A percentile compares a stretch with the other conserved stretches of the same genome.
phyloP scores from a whole-genome alignment of 2,797 vertebrate species.

The Tamandua tetradactyla region DNA sequence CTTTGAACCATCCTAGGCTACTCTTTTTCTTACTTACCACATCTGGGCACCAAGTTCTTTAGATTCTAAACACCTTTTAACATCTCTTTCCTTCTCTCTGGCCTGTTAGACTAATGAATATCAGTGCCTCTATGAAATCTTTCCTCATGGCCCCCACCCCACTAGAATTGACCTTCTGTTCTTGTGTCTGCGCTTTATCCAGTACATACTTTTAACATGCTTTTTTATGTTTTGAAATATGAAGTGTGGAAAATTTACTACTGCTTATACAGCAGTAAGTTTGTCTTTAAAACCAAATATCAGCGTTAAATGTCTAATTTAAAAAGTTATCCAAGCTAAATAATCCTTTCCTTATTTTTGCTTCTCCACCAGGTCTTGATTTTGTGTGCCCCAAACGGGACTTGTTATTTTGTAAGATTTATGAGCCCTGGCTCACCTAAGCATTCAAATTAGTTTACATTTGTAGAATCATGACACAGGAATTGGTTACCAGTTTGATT shows the following conservation, averaged over 20 bases:
- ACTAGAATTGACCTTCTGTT: background rate
- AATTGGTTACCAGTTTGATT: background rate
- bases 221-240: background rate
- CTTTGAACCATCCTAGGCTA: background rate
- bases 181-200: background rate
- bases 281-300: background rate
- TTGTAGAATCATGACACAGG: background rate
- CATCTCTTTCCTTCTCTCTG: background rate
- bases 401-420: background rate
- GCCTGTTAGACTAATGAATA: background rate
- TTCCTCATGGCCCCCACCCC: background rate
- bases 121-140: background rate
- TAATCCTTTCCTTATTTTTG: background rate
- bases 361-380: background rate
- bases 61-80: background rate
- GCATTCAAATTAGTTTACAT: background rate
- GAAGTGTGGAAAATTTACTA: background rate
- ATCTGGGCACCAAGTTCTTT: background rate
- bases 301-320: background rate
- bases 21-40: background rate
- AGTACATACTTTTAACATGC: background rate
- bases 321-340: conserved; percentile 5
- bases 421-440: background rate
- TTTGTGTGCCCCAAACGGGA: conserved; percentile 1
- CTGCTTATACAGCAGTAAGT: background rate